A percentile compares a stretch with the other conserved stretches of the same genome.
Conservation (phyloP, 2,888 invertebrate species). For the Ornithoptera priamus region DNA sequence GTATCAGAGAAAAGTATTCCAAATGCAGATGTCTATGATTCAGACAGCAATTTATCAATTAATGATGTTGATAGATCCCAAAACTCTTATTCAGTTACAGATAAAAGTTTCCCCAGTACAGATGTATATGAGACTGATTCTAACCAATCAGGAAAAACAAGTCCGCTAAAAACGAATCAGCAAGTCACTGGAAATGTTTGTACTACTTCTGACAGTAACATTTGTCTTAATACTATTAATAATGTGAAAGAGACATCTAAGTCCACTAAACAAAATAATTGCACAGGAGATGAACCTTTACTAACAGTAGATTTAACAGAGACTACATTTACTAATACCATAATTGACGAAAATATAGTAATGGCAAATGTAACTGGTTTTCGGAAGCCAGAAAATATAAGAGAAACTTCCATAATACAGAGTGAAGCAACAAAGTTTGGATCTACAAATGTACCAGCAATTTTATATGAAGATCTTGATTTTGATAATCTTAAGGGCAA, state of each 20-base stretch:
- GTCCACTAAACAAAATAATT: slow-evolving; percentile 36
- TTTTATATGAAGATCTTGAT: slow-evolving; percentile 67
- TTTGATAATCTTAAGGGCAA: slow-evolving; percentile 72
- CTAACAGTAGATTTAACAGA: slow-evolving; percentile 58
- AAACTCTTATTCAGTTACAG: slow-evolving; percentile 58
- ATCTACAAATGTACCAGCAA: slow-evolving; percentile 70
- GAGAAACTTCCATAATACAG: slow-evolving; percentile 25
- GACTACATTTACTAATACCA: slow-evolving; percentile 36
- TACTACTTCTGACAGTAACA: slow-evolving; percentile 45
- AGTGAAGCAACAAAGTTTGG: slow-evolving; percentile 52
- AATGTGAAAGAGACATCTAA: slow-evolving; percentile 31
- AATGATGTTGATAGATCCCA: slow-evolving; percentile 49
- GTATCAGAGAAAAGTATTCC: slow-evolving; percentile 63
- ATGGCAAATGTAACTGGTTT: slow-evolving; percentile 71
- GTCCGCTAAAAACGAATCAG: slow-evolving; percentile 30
- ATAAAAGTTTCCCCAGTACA: slow-evolving; percentile 61
- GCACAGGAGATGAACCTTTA: slow-evolving; percentile 33
- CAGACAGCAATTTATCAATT: slow-evolving; percentile 75
- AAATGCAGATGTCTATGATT: slow-evolving; percentile 78
- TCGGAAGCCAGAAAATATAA: slow-evolving; percentile 38
- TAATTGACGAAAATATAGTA: slow-evolving; percentile 61
- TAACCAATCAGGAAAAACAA: slow-evolving; percentile 55
- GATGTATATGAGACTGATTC: slow-evolving; percentile 82
- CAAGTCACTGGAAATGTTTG: slow-evolving; percentile 35
- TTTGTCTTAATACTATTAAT: slow-evolving; percentile 30